Evolutionary conservation across 2,888 invertebrate species (phyloP), one percentile per base, ranked within the genome.

Genomic region (Nasonia oneida): DNA sequence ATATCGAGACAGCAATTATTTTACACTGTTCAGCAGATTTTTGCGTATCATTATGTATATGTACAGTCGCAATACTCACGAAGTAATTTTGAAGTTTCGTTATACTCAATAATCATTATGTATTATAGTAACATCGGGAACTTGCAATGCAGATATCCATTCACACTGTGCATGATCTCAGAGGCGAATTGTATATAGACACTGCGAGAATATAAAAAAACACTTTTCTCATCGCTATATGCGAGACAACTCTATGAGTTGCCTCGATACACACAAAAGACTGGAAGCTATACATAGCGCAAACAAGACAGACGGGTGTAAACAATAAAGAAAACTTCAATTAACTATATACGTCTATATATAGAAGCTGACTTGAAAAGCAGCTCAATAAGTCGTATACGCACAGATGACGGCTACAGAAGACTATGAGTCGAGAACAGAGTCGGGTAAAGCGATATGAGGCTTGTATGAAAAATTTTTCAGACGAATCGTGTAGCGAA

Each of bases 51-150:
- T 29, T 29, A 29, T 29, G 5, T 77, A 39, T 76, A 23, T 47
- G 42, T 81, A 61, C 75, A 53, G 33, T 67, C 53, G 61, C 64
- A 73, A 81, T 78, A 81, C 76, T 81, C 78, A 29, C 81, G 50
- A 78, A 50, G 29, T 53, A 79, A 76, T 82, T 84, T 82, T 64
- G 10, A 79, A 82, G 33, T 81, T n/a, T 14, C 18, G 14, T 61
- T 61, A 47, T 33, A 64, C 23, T 82, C 93, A 93, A 93, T 92
- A 92, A 93, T 91, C 90, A 92, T 93, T 89, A 93, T 93, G 93
- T 93, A 93, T 93, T 93, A 93, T 93, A 93, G 93, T 91, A 90
- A 61, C 57, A 61, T 61, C 84, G 23, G 90, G 90, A 90, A 91
- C 90, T 90, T 88, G 89, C 90, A 89, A 89, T 90, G 89, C 88